Evolutionary conservation across 1,140 invertebrate genomes (phyloP), one percentile per base, ranked within the genome.

Genomic region (Saccostrea echinata): DNA sequence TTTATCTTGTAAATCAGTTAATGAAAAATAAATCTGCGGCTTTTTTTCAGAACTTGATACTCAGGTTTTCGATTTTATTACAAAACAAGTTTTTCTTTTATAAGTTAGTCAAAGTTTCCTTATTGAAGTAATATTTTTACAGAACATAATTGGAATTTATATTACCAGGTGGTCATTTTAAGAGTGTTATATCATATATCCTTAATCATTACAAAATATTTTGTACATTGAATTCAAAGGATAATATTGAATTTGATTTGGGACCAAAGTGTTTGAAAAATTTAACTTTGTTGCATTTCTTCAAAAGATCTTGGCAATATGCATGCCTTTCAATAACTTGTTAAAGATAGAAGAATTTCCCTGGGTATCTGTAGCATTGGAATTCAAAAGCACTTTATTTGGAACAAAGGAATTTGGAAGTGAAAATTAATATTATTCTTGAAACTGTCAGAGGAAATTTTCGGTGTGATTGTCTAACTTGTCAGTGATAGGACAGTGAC

Each of bases 241-340:
- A 27, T 76, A 76, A 30, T 76, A 76, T 76, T 76, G 68, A 76
- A 76, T 76, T 30, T 27, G 27, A 33, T 76, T 33, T 11, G 27
- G 68, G 68, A 76, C 68, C 68, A 76, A 76, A 76, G 68, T 33
- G 68, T 76, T 76, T 76, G 55, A 16, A 76, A 64, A 64, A 76
- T 76, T 76, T 27, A 9, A 16, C 12, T 13, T 76, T 9, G 13
- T 16, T 76, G 24, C 27, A 11, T 76, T 76, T 35, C 8, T 33
- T 61, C 4, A 21, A 21, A n/a, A 21, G 55, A 61, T 61, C 2
- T 61, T 3, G 21, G 18, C 55, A 61, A 61, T 21, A 21, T 21
- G 18, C 18, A 21, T 61, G 2, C n/a, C 55, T 61, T 61, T 61
- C 16, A 21, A 21, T n/a, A 61, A 18, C 18, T 61, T 57, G 0